Conservation (phyloP, 2,888 invertebrate species). For the Dicycla oo region DNA sequence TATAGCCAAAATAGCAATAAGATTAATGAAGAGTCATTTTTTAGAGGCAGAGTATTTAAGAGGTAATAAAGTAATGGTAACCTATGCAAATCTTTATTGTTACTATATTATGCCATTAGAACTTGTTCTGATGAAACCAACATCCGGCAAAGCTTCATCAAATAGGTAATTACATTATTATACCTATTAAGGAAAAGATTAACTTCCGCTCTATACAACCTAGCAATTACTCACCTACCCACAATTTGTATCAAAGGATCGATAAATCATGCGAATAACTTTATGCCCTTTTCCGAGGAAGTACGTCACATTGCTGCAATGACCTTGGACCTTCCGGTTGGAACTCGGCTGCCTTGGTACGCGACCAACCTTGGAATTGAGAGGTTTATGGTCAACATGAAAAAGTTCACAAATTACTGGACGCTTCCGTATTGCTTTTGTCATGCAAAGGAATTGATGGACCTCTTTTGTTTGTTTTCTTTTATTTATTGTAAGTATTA, state of each 20-base stretch:
- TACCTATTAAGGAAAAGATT: constrained; percentile 30
- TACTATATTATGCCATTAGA: constrained; percentile 1
- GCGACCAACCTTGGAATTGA: constrained; percentile 51
- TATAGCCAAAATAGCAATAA: neutral
- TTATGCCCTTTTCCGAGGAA: constrained; percentile 32
- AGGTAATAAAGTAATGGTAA: no score
- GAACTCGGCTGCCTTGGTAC: constrained; percentile 58
- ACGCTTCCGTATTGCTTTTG: constrained; percentile 52
- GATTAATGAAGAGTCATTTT: neutral
- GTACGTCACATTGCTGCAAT: constrained; percentile 36
- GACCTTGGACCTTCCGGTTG: constrained; percentile 63
- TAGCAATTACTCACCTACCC: constrained; percentile 33
- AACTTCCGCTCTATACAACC: constrained; percentile 41
- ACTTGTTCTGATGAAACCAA: constrained; percentile 9
- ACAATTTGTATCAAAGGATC: constrained; percentile 31
- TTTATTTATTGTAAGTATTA: neutral
- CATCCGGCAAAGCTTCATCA: constrained; percentile 10
- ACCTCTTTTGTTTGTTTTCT: constrained; percentile 13
- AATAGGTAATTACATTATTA: constrained; percentile 12
- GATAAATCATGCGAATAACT: constrained; percentile 47
- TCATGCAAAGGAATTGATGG: constrained; percentile 28
- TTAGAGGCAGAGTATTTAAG: no score
- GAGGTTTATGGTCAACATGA: constrained; percentile 46
- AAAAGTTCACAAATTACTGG: constrained; percentile 51
- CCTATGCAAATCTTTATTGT: neutral